These are phyloP conservation scores for Gonocerus acuteangulatus DNA, from an alignment of 2,888 invertebrate genomes.

Conservation along the genomic window DNA sequence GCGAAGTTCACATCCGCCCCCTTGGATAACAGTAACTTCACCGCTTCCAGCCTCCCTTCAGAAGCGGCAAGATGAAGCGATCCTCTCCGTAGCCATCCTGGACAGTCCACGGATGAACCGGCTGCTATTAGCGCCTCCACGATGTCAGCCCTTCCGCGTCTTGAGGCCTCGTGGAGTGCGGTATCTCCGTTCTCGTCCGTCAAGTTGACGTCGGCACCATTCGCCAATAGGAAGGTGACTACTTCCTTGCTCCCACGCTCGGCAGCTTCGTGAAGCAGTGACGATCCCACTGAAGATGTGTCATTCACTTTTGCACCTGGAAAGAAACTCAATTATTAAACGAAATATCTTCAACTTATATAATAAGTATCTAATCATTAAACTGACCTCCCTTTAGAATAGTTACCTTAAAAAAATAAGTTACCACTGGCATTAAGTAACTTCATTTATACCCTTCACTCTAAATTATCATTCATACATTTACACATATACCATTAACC, in stretches of 20 bases:
- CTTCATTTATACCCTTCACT: too few species aligned
- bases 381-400: too few species aligned
- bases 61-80: conserved; percentile 5
- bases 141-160: background rate
- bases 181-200: background rate
- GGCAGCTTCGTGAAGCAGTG: conserved; percentile 4
- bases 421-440: too few species aligned
- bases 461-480: too few species aligned
- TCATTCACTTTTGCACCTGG: background rate
- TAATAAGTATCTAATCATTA: too few species aligned
- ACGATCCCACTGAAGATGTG: background rate
- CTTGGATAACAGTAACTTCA: background rate
- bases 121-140: background rate
- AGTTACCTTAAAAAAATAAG: too few species aligned
- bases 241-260: background rate
- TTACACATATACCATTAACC: too few species aligned
- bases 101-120: background rate
- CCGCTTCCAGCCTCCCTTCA: background rate
- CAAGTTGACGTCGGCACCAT: background rate
- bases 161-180: background rate
- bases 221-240: background rate
- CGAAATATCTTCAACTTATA: too few species aligned
- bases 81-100: background rate
- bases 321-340: background rate
- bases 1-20: conserved; percentile 1